These are phyloP conservation scores for Furnarius figulus DNA, from an alignment of 2,113 vertebrate genomes.

Conservation along the genomic window DNA sequence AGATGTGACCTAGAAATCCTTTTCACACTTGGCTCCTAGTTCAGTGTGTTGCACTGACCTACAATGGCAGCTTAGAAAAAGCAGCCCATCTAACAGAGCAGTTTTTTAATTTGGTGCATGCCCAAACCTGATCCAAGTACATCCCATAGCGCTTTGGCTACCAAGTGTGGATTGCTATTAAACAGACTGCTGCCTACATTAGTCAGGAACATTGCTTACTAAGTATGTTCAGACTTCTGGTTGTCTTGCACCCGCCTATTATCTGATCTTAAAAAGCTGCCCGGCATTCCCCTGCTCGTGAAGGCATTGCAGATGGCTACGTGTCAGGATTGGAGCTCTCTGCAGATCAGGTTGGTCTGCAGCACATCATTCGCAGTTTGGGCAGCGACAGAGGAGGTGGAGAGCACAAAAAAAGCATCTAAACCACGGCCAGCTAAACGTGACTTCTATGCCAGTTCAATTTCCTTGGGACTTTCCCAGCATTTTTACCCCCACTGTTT, in stretches of 20 bases:
- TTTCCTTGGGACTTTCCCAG: conserved; percentile 54
- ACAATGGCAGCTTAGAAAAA: conserved; percentile 13
- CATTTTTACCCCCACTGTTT: conserved; percentile 29
- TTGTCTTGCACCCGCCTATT: conserved; percentile 39
- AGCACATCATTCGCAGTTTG: background rate
- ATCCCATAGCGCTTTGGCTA: conserved; percentile 44
- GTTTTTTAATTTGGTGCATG: conserved; percentile 26
- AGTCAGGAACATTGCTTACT: conserved; percentile 63
- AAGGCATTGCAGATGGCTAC: background rate
- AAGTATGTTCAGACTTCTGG: conserved; percentile 55
- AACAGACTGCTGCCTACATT: conserved; percentile 34
- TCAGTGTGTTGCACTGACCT: background rate
- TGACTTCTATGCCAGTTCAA: background rate
- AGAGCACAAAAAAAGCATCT: background rate
- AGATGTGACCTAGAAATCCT: conserved; percentile 15
- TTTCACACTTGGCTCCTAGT: background rate
- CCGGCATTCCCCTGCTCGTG: background rate
- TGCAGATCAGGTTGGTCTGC: background rate
- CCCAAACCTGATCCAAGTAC: conserved; percentile 58
- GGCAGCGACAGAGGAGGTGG: background rate
- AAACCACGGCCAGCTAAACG: background rate
- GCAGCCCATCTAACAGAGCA: background rate
- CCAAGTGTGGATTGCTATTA: background rate
- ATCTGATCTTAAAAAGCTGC: conserved; percentile 58
- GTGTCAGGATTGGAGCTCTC: background rate